Evolutionary conservation across 2,888 invertebrate genomes (phyloP).

Genomic region (Callyntrura sp.): DNA sequence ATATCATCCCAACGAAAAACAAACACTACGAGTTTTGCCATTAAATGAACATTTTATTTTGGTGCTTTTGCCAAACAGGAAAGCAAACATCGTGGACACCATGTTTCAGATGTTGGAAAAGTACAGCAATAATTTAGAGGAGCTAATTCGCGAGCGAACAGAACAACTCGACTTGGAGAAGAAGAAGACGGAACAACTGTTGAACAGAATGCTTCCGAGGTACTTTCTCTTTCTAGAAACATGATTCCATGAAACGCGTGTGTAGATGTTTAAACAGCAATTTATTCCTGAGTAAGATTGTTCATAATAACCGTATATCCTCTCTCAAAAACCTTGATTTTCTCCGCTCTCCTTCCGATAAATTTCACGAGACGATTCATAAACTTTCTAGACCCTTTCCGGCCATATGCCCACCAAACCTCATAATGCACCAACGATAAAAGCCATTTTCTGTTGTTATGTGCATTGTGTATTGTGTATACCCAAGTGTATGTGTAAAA

Average conservation of each 20-base stretch:
- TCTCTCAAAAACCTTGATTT: background rate
- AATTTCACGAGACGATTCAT: conserved; percentile 18
- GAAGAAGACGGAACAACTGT: conserved; percentile 96
- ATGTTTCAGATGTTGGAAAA: conserved; percentile 99
- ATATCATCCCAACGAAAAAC: too few species aligned
- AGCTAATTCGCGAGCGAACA: conserved; percentile 95
- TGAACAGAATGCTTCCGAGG: conserved; percentile 96
- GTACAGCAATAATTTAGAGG: conserved; percentile 97
- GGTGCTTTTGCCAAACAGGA: conserved; percentile 87
- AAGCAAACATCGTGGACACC: conserved; percentile 97
- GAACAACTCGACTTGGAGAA: conserved; percentile 97
- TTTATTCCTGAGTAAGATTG: background rate
- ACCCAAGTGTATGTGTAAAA: background rate
- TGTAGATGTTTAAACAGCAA: background rate
- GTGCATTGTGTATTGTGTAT: background rate
- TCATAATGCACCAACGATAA: background rate
- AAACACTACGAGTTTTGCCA: too few species aligned
- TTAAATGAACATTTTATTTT: background rate
- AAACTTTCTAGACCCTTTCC: background rate
- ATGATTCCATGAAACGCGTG: background rate
- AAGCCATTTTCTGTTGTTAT: background rate
- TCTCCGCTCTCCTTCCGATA: background rate
- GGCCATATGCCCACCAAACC: background rate
- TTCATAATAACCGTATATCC: background rate
- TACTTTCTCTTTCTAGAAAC: conserved; percentile 1